phyloP scores from a whole-genome alignment of 2,797 vertebrate species.

The Aldrovandia affinis region DNA sequence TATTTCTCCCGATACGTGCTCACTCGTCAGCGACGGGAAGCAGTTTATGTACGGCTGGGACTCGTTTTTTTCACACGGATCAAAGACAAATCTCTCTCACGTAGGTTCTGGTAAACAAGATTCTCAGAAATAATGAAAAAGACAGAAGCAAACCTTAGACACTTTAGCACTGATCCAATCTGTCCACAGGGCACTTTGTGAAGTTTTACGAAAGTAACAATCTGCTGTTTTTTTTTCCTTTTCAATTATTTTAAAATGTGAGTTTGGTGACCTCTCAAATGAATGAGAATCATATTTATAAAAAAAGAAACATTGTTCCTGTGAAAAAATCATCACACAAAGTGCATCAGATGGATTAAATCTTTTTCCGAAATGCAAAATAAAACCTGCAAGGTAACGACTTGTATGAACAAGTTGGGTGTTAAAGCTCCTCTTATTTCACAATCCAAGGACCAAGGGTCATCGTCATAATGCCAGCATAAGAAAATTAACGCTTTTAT shows the following conservation, averaged over 20 bases:
- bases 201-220: constrained; percentile 6
- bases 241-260: background rate
- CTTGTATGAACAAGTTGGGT: background rate
- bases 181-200: background rate
- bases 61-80: constrained; percentile 61
- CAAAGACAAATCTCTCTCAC: constrained; percentile 70
- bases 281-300: too few species aligned
- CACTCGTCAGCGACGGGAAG: constrained; percentile 66
- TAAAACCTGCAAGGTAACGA: background rate
- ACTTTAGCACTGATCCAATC: background rate
- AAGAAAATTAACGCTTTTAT: background rate
- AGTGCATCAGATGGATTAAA: background rate
- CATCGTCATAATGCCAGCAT: background rate
- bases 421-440: background rate
- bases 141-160: constrained; percentile 17
- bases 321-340: too few species aligned
- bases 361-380: background rate
- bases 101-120: constrained; percentile 66
- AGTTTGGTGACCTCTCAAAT: background rate
- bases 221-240: background rate
- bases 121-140: constrained; percentile 34
- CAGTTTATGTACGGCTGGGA: constrained; percentile 61
- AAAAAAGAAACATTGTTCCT: too few species aligned
- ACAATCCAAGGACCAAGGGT: background rate
- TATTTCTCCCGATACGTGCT: constrained; percentile 66